phyloP scores from a whole-genome alignment of 1,140 invertebrate genomes.

The Trigoniulus corallinus region DNA sequence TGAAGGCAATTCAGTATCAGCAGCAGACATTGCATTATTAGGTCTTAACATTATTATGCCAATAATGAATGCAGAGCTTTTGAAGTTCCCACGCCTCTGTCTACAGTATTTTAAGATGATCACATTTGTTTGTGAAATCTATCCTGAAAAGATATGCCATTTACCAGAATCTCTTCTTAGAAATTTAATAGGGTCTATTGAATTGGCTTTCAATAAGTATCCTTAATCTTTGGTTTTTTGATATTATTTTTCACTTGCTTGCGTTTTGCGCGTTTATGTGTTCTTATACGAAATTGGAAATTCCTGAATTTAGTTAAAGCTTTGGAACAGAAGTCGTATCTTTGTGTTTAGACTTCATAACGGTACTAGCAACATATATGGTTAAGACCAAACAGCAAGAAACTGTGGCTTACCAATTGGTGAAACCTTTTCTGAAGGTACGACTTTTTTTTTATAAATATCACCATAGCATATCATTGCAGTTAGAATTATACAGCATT shows the following conservation, averaged over 20 bases:
- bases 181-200: slow-evolving; percentile 40
- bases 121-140: slow-evolving; percentile 44
- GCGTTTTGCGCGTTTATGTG: background rate
- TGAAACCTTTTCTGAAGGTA: slow-evolving; percentile 51
- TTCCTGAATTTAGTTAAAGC: slow-evolving; percentile 18
- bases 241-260: background rate
- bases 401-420: slow-evolving; percentile 30
- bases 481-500: background rate
- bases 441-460: slow-evolving; percentile 16
- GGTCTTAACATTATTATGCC: slow-evolving; percentile 56
- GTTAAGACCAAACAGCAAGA: slow-evolving; percentile 23
- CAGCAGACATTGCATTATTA: slow-evolving; percentile 46
- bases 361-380: slow-evolving; percentile 31
- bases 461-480: background rate
- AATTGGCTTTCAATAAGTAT: slow-evolving; percentile 43
- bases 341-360: slow-evolving; percentile 47
- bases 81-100: slow-evolving; percentile 50
- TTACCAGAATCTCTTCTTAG: slow-evolving; percentile 39
- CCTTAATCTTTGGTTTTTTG: slow-evolving; percentile 14
- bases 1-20: slow-evolving; percentile 28
- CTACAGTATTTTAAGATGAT: slow-evolving; percentile 44
- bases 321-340: slow-evolving; percentile 43
- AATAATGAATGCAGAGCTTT: slow-evolving; percentile 50
- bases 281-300: no score
- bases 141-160: slow-evolving; percentile 38